phyloP scores from a whole-genome alignment of 1,140 invertebrate species.

The Steinernema feltiae region DNA sequence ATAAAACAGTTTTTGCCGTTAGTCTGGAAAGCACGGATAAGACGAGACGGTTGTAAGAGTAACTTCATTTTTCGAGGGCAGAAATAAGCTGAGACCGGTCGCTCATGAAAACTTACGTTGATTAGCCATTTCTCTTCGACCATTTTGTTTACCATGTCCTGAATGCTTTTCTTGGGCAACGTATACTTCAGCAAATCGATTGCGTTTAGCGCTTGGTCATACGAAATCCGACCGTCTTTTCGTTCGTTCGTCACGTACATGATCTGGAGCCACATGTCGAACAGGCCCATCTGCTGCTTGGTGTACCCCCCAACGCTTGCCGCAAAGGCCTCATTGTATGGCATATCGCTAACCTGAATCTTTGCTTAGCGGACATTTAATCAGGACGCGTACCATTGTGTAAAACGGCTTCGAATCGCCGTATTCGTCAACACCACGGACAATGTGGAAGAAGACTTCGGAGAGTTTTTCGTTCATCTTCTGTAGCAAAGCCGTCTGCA shows the following conservation, averaged over 20 bases:
- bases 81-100: not conserved
- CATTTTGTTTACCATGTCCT: not conserved
- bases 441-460: not conserved
- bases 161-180: not conserved
- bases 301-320: not conserved
- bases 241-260: not conserved
- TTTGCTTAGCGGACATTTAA: not conserved
- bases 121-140: not conserved
- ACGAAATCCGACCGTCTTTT: not conserved
- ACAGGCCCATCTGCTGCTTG: not conserved
- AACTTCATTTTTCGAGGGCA: not conserved
- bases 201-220: not conserved
- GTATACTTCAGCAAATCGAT: not conserved
- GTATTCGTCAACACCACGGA: not conserved
- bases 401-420: not conserved
- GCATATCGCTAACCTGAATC: not conserved
- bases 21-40: too few species aligned
- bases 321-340: not conserved
- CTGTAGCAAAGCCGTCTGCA: not conserved
- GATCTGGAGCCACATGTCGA: slow-evolving; percentile 9
- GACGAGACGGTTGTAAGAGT: not conserved
- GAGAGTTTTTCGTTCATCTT: slow-evolving; percentile 3
- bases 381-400: not conserved
- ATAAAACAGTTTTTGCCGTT: too few species aligned
- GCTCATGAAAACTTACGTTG: not conserved